Evolutionary conservation across 2,888 invertebrate species (phyloP), one percentile per base, ranked within the genome.

Genomic region (Lottia scabra): DNA sequence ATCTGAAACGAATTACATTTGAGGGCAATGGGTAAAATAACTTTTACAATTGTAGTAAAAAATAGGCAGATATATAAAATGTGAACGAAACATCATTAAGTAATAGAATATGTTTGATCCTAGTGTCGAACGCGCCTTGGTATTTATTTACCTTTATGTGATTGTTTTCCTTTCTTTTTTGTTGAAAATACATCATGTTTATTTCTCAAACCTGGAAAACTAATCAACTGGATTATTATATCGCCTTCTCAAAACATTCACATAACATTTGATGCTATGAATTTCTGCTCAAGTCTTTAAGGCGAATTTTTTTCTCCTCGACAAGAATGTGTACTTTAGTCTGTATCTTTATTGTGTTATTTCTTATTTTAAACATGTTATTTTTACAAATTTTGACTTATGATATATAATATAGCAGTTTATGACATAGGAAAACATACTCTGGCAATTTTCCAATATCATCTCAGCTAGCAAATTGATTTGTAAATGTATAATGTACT

Each of bases 211-310:
- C 56, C 56, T 56, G 56, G 23, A 23, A 56, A 56, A 56, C 56
- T 10, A 19, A 56, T 56, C 56, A 19, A 56, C 12, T 10, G 23
- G 19, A 56, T 19, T 10, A 23, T 56, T 23, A 56, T 56, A 23
- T 23, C 19, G 12, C 15, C 19, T 56, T 56, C 23, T 56, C 56
- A 23, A 56, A 56, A 56, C 56, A 56, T 56, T 56, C 56, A 23
- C 56, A 56, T 56, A 56, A 56, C 56, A 56, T 56, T 56, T 56
- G 56, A 56, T 56, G 56, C 56, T 56, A 56, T 56, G 56, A 56
- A 15, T 56, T 56, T 56, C 56, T 56, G 56, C 56, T 56, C 23
- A 56, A 23, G 56, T 56, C 56, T 56, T 56, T 56, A 56, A 23
- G 56, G 8, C 12, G 56, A 56, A n/a, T 56, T 56, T 56, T 56